Conservation (phyloP, 2,113 vertebrate genomes). For the Cairina moschata region DNA sequence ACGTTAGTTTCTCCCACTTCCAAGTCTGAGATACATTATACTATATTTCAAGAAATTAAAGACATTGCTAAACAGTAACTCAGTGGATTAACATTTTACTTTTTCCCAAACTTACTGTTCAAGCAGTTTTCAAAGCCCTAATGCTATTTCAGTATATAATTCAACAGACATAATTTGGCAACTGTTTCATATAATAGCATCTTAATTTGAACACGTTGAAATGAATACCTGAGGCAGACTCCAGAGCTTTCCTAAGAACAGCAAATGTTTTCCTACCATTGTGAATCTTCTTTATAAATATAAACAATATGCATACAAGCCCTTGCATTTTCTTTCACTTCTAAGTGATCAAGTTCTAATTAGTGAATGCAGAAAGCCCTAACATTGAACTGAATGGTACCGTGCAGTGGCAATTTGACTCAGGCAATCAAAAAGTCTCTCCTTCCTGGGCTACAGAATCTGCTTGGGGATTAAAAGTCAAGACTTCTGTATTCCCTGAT, state of each 20-base stretch:
- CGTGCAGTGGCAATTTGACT: neutral
- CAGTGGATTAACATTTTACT: neutral
- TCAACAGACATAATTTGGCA: neutral
- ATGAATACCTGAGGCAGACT: neutral
- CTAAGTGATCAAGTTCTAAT: neutral
- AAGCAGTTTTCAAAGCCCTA: neutral
- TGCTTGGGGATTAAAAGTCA: neutral
- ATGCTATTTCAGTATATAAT: neutral
- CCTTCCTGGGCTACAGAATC: neutral
- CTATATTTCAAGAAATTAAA: slow-evolving; percentile 18
- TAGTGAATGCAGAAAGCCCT: neutral
- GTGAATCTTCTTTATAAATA: neutral
- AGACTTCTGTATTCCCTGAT: neutral
- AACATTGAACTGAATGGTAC: neutral
- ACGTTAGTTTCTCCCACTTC: slow-evolving; percentile 16
- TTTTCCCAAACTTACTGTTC: neutral
- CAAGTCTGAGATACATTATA: neutral
- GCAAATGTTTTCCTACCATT: neutral
- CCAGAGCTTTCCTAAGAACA: neutral
- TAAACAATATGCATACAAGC: neutral
- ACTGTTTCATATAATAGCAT: neutral
- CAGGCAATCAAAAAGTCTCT: neutral
- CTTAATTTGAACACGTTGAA: neutral
- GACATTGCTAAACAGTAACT: neutral
- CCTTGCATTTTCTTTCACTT: neutral